These are phyloP conservation scores for Trichogramma pretiosum DNA, from an alignment of 1,140 invertebrate species.

Conservation along the genomic window DNA sequence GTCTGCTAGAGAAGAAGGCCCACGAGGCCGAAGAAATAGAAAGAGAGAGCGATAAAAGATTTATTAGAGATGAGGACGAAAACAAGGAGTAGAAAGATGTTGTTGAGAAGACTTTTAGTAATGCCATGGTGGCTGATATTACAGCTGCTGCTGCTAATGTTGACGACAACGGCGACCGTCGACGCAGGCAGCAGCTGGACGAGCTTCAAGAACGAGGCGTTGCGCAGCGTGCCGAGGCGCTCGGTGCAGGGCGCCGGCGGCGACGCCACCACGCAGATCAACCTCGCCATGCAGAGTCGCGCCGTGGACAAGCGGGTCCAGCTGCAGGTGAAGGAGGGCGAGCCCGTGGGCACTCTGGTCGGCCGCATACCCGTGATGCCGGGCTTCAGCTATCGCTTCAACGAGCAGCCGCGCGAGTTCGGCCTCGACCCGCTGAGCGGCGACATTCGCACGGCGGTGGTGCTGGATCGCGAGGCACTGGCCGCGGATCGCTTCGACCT, in stretches of 20 bases:
- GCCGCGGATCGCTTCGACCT: conserved; percentile 73
- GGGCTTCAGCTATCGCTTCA: conserved; percentile 84
- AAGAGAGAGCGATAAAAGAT: conserved; percentile 7
- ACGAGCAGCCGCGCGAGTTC: conserved; percentile 80
- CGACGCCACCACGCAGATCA: conserved; percentile 18
- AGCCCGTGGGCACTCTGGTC: conserved; percentile 70
- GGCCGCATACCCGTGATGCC: conserved; percentile 77
- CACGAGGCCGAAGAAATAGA: conserved; percentile 9
- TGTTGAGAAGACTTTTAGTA: conserved; percentile 8
- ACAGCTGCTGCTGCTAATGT: conserved; percentile 6
- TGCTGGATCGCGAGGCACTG: conserved; percentile 73
- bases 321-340: conserved; percentile 74
- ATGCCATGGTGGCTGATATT: conserved; percentile 24
- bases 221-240: conserved; percentile 36
- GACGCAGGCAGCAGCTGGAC: conserved; percentile 14
- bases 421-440: conserved; percentile 69
- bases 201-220: conserved; percentile 23
- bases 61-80: conserved; percentile 8
- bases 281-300: conserved; percentile 70
- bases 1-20: background rate
- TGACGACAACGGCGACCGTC: conserved; percentile 1
- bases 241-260: conserved; percentile 36
- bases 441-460: conserved; percentile 69
- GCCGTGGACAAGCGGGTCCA: conserved; percentile 77
- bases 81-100: conserved; percentile 6